Conservation (phyloP, 2,888 invertebrate species). For the Phaedon cochleariae region DNA sequence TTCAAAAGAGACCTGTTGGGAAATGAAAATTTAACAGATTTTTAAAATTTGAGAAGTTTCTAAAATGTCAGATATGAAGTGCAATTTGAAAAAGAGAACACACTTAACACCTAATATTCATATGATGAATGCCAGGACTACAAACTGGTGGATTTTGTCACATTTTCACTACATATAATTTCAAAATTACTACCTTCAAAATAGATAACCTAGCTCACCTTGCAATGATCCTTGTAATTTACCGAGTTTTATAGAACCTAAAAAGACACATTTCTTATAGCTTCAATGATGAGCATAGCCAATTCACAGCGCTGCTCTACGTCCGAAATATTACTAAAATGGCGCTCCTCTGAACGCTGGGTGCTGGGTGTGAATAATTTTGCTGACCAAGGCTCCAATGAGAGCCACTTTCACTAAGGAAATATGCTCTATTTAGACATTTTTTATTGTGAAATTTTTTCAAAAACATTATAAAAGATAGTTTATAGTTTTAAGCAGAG, state of each 20-base stretch:
- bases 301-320: conserved; percentile 56
- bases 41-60: too few species aligned
- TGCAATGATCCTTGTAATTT: conserved; percentile 34
- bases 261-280: conserved; percentile 45
- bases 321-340: conserved; percentile 62
- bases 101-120: neutral
- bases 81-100: neutral
- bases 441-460: neutral
- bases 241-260: conserved; percentile 30
- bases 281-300: conserved; percentile 26
- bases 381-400: conserved; percentile 11
- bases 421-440: neutral
- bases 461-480: neutral
- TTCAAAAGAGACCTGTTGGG: conserved; percentile 25
- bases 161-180: conserved; percentile 1
- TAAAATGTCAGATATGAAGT: conserved; percentile 1
- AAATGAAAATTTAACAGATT: too few species aligned
- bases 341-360: conserved; percentile 51
- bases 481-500: neutral
- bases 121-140: neutral
- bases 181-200: conserved; percentile 1
- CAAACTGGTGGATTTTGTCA: neutral
- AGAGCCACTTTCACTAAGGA: neutral
- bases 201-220: conserved; percentile 33
- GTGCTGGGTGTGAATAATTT: conserved; percentile 11